These are phyloP conservation scores for Siniperca chuatsi DNA, from an alignment of 2,113 vertebrate genomes.

Conservation along the genomic window DNA sequence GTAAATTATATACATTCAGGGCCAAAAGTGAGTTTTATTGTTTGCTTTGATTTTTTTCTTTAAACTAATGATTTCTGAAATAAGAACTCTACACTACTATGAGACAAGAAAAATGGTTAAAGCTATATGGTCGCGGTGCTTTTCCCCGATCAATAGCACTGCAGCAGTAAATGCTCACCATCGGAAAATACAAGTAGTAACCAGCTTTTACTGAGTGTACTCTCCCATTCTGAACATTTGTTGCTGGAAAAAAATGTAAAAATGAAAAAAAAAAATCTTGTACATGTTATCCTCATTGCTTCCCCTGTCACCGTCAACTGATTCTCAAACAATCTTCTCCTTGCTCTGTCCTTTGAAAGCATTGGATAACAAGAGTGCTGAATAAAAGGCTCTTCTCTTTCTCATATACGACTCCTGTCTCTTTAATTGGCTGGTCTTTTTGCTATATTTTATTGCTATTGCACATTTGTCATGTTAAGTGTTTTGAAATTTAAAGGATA, in stretches of 20 bases:
- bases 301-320: slow-evolving; percentile 93
- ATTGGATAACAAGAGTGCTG: slow-evolving; percentile 90
- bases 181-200: slow-evolving; percentile 46
- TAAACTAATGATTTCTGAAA: slow-evolving; percentile 87
- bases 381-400: slow-evolving; percentile 78
- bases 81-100: slow-evolving; percentile 84
- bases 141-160: slow-evolving; percentile 32
- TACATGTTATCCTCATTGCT: slow-evolving; percentile 93
- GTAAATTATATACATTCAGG: slow-evolving; percentile 86
- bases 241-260: slow-evolving; percentile 72
- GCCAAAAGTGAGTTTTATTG: slow-evolving; percentile 88
- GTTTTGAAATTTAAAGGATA: not conserved
- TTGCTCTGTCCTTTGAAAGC: slow-evolving; percentile 94
- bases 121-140: slow-evolving; percentile 45
- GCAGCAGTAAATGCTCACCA: slow-evolving; percentile 36
- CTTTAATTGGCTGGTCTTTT: not conserved
- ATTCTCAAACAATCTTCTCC: slow-evolving; percentile 91
- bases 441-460: not conserved
- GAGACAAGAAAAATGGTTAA: slow-evolving; percentile 73
- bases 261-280: slow-evolving; percentile 86
- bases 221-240: slow-evolving; percentile 51
- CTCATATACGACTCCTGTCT: slow-evolving; percentile 53
- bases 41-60: slow-evolving; percentile 89
- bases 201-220: slow-evolving; percentile 46
- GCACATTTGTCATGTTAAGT: not conserved